Evolutionary conservation across 1,140 invertebrate species (phyloP), one percentile per base, ranked within the genome.

Genomic region (Venturia canescens): DNA sequence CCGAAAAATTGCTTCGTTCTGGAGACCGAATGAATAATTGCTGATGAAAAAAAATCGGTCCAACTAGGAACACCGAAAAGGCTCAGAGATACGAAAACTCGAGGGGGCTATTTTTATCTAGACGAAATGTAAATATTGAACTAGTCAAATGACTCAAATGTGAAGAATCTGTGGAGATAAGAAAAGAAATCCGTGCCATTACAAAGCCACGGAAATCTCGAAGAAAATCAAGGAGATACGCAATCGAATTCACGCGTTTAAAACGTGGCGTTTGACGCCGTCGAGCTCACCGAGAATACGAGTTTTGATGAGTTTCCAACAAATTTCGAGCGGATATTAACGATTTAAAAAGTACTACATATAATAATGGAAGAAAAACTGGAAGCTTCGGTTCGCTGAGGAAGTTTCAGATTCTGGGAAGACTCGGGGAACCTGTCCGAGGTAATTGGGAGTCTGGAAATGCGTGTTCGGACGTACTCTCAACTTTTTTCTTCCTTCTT

Each of bases 391-490:
- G 53, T 5, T 21, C 38, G 5, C 18, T 18, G 21, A 5, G 18
- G 53, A n/a, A 57, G 18, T 57, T 57, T 3, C 21, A 23, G 53
- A 57, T 57, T 57, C 53, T n/a, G 21, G 53, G 53, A 57, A 57
- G 18, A n/a, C 53, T 57, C 13, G 18, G 13, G 53, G 53, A 57
- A 57, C 53, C 53, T 57, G 53, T 57, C 53, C 53, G 21, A 57
- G 53, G 5, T 57, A 57, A 57, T 57, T 57, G 53, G 53, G 53
- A 57, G 53, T 57, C 53, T 57, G 53, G 53, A 57, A 57, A 57
- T 57, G 53, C 53, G 16, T 7, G 3, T n/a, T n/a, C 53, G 5
- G 21, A 9, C 2, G 53, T 0, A n/a, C 21, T n/a, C 53, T 21
- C 38, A 4, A 44, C 38, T 57, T n/a, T 57, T 57, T 57, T 57